Base-by-base conservation (phyloP, 2,797 vertebrate species). In the Phylloscopus collybita region DNA sequence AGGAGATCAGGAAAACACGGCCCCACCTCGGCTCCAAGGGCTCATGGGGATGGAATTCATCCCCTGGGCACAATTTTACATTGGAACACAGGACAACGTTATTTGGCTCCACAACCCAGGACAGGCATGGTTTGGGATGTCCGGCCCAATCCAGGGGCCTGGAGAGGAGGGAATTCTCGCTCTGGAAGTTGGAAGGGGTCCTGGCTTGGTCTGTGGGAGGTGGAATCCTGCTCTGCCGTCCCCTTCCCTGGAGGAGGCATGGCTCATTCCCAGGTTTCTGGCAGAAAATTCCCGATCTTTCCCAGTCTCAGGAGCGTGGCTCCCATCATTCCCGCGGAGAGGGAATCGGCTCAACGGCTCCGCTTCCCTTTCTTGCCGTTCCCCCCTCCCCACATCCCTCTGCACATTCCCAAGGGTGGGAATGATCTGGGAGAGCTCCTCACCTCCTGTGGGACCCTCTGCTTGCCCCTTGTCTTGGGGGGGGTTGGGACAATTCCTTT, bases 211-310 rank as follows among this genome's bases (percentile, higher is more conserved):
- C 5, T 30, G 56, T 30, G 56, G 36, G 66, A 44, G 23, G 14
- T 5, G 14, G 38, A 47, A 34, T 49, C 34, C 50, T 38, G 50
- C 13, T 29, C 40, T 54, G n/a, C 15, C 49, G 4, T 11, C 22
- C 9, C 6, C 11, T 62, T 22, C 27, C n/a, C n/a, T 25, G 32
- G 36, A 30, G 30, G 60, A 42, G 9, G 3, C 16, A 20, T 22
- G 0, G 0, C 23, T 70, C 16, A 19, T 23, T n/a, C 4, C n/a
- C 14, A 4, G 14, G 2, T 5, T 78, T 49, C 50, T 26, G 17
- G 34, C 47, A 57, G 59, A 19, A 26, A 16, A 85, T 7, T 18
- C 16, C 53, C 34, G 2, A 11, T 56, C 50, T 17, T 42, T 60
- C 64, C n/a, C 54, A 21, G 5, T 18, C 38, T 45, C 59, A 22